Evolutionary conservation across 2,888 invertebrate species (phyloP).

Genomic region (Perdita meconis): DNA sequence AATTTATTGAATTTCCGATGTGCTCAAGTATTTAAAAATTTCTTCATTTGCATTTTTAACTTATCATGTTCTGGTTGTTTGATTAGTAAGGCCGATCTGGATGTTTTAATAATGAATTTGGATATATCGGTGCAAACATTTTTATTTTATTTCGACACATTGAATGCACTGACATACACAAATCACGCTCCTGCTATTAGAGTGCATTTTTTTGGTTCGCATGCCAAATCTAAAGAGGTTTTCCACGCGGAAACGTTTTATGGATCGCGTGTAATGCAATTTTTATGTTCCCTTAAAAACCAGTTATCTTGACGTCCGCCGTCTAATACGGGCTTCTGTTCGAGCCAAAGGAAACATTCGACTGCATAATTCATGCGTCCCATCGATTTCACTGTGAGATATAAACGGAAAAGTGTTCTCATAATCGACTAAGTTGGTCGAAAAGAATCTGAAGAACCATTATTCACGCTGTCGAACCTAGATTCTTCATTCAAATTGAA

Average conservation of each 20-base stretch:
- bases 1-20: too few relatives aligned
- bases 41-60: too few relatives aligned
- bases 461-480: background rate
- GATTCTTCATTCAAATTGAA: background rate
- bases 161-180: slow-evolving; percentile 3
- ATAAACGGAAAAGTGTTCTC: slow-evolving; percentile 29
- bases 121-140: too few relatives aligned
- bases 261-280: slow-evolving; percentile 40
- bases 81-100: too few relatives aligned
- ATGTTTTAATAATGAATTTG: too few relatives aligned
- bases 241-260: background rate
- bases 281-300: slow-evolving; percentile 38
- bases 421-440: slow-evolving; percentile 17
- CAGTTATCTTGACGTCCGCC: slow-evolving; percentile 33
- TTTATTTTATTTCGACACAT: background rate
- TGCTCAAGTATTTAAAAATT: too few relatives aligned
- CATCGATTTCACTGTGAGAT: slow-evolving; percentile 52
- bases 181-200: background rate
- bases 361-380: slow-evolving; percentile 60
- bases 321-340: slow-evolving; percentile 15
- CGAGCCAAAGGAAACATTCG: slow-evolving; percentile 48
- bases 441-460: slow-evolving; percentile 6
- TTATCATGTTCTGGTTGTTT: too few relatives aligned
- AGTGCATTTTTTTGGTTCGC: slow-evolving; percentile 10
- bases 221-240: background rate